Evolutionary conservation across 2,888 invertebrate genomes (phyloP), one percentile per base, ranked within the genome.

Genomic region (Coelinius sp.): DNA sequence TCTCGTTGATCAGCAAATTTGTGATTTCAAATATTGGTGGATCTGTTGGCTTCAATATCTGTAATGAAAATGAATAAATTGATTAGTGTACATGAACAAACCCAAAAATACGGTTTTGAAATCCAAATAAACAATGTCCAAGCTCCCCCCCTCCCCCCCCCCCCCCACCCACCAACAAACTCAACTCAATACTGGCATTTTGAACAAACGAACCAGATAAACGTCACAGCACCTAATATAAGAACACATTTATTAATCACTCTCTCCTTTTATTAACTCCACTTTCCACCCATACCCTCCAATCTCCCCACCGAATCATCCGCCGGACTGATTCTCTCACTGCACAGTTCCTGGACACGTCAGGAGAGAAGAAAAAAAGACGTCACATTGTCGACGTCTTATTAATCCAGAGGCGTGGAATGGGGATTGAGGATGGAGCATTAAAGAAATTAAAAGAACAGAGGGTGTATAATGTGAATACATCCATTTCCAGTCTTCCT

Each of bases 1-100:
- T 91, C 17, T 90, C 89, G 84, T 94, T 95, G 83, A 91, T 90
- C 76, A 90, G 82, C 75, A 96, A 82, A 17, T 91, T 89, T 78
- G 93, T 92, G 75, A 95, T 93, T 0, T 91, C 89, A 88, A 93
- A 94, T 17, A 91, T 88, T 0, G 94, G 94, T 0, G 93, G 91
- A 63, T 92, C 90, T 1, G 92, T 90, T 31, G 93, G 92, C 75
- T 92, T 89, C 17, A 95, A 88, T 81, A 91, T 92, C 95, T 95
- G 91, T 5, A 90, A 63, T 12, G 8, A 31, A 27, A 35, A 7
- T 41, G 10, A 41, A 41, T n/a, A 41, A 41, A 41, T 41, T 41
- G n/a, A n/a, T n/a, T n/a, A n/a, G n/a, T n/a, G n/a, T n/a, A n/a
- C n/a, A n/a, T n/a, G n/a, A n/a, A n/a, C n/a, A n/a, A n/a, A n/a